phyloP scores from a whole-genome alignment of 2,113 vertebrate species.

The Tylochromis polylepis region DNA sequence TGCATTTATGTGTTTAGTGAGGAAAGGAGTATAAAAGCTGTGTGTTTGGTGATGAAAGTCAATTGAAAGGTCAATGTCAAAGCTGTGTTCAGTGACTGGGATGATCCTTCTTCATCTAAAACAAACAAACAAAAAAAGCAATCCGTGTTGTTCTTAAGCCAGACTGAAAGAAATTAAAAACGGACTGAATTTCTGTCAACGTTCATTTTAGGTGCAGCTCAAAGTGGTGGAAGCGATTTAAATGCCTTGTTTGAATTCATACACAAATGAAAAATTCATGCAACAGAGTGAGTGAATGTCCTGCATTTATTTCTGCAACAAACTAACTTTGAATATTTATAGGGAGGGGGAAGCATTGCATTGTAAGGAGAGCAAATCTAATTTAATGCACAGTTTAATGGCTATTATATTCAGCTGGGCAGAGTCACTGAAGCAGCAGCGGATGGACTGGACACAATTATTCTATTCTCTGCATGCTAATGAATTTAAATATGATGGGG shows the following conservation, averaged over 20 bases:
- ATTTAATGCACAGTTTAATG: conserved; percentile 63
- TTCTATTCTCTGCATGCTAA: conserved; percentile 48
- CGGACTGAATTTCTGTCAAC: conserved; percentile 12
- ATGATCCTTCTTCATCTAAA: background rate
- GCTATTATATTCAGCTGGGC: conserved; percentile 51
- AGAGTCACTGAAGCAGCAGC: conserved; percentile 45
- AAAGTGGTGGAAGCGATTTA: background rate
- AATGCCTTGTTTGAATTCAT: conserved; percentile 51
- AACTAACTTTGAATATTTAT: conserved; percentile 63
- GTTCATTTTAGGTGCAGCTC: background rate
- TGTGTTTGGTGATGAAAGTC: conserved; percentile 27
- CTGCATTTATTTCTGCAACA: conserved; percentile 50
- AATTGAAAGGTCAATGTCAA: conserved; percentile 22
- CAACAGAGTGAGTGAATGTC: conserved; percentile 31
- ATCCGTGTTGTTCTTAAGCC: background rate
- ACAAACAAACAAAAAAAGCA: background rate
- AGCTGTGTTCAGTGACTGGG: background rate
- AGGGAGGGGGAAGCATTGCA: conserved; percentile 36
- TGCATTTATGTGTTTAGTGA: conserved; percentile 22
- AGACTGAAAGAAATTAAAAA: background rate
- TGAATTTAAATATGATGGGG: conserved; percentile 41
- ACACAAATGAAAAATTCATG: conserved; percentile 60
- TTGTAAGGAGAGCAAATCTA: conserved; percentile 40
- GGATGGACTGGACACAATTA: conserved; percentile 48
- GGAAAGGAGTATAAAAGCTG: conserved; percentile 22